Base-by-base conservation (phyloP, 2,888 invertebrate species). In the Cosmorhoe ocellata region DNA sequence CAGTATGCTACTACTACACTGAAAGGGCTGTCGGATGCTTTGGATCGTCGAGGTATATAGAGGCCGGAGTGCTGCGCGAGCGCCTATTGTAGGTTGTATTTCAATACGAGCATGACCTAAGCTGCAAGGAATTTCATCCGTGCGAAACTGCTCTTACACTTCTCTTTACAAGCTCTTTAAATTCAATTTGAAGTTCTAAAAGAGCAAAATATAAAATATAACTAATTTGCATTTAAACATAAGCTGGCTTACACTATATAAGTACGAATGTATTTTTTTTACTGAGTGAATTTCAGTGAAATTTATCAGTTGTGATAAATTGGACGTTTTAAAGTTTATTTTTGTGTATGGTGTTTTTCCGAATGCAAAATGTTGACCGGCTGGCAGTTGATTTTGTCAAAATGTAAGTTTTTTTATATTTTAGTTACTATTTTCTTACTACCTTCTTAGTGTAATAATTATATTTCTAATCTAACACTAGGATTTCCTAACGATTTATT, bases 361-460 rank as follows among this genome's bases (percentile, higher is more conserved):
- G 47, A 54, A 58, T 41, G 38, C 57, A 82, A 74, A 59, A 90
- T 90, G 89, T 80, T 90, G 74, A 76, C 73, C 54, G 89, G 89
- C 26, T 89, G 89, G 89, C 83, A 82, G 70, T 73, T 88, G 40
- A 59, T 87, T 62, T 71, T 88, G 48, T 90, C 89, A 1, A 88
- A 87, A 66, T 56, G 89, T 90, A 67, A 89, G 89, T 85, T 7
- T 24, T 24, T 24, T 24, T 24, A 7, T 9, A 28, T 7, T 38
- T 30, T n/a, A n/a, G n/a, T n/a, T n/a, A n/a, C n/a, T n/a, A n/a
- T n/a, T n/a, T n/a, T n/a, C 30, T 31, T 22, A 41, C 7, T 2
- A 11, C 11, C n/a, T n/a, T n/a, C n/a, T n/a, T n/a, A n/a, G n/a
- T n/a, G n/a, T n/a, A n/a, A n/a, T n/a, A n/a, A n/a, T n/a, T n/a